A percentile compares a stretch with the other conserved stretches of the same genome.
These are phyloP conservation scores for Leptinotarsa tumamoca DNA, from an alignment of 2,888 invertebrate species.

Conservation along the genomic window DNA sequence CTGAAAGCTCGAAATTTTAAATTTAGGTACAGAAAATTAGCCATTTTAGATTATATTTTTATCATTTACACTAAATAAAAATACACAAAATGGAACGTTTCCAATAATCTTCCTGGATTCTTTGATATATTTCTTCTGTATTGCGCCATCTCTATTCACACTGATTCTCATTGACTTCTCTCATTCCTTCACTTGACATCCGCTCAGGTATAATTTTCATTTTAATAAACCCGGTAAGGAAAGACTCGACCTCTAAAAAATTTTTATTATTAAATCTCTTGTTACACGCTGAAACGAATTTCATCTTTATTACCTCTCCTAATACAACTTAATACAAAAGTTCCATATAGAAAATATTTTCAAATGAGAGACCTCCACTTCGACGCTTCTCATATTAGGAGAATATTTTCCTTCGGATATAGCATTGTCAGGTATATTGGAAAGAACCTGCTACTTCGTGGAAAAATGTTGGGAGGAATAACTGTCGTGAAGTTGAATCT, in stretches of 20 bases:
- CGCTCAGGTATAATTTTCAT: not conserved
- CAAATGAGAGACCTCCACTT: slow-evolving; percentile 14
- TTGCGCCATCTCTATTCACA: not conserved
- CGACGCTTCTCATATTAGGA: not conserved
- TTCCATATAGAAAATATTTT: slow-evolving; percentile 17
- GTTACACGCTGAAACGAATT: slow-evolving; percentile 6
- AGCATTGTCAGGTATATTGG: slow-evolving; percentile 7
- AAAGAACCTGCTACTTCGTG: slow-evolving; percentile 1
- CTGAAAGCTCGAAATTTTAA: too few species aligned
- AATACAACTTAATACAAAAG: slow-evolving; percentile 11
- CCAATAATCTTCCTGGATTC: too few species aligned
- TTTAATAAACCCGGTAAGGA: slow-evolving; percentile 1
- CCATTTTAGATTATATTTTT: too few species aligned
- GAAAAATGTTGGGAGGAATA: not conserved
- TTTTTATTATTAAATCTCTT: slow-evolving; percentile 11
- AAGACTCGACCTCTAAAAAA: not conserved
- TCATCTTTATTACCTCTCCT: slow-evolving; percentile 21
- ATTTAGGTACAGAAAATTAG: too few species aligned
- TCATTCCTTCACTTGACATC: not conserved
- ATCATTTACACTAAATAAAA: too few species aligned
- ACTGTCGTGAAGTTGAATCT: not conserved
- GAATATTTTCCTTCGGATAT: slow-evolving; percentile 14
- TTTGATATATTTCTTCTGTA: too few species aligned
- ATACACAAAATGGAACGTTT: too few species aligned
- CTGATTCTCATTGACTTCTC: not conserved